Evolutionary conservation across 2,888 invertebrate species (phyloP).

Genomic region (Callyntrura guangdongensis): DNA sequence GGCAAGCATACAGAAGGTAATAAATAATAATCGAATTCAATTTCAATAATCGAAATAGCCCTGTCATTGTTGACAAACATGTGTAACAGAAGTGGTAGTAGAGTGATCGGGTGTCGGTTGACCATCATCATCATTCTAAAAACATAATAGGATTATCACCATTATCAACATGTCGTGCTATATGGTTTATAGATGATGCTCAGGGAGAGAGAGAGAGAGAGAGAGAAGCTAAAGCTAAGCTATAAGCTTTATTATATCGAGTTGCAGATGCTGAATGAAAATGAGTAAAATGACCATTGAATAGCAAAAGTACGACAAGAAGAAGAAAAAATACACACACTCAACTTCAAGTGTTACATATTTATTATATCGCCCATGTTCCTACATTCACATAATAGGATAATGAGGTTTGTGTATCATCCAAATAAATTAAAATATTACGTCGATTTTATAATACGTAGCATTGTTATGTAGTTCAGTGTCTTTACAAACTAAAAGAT

Average conservation of each 20-base stretch:
- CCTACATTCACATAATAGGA: conserved; percentile 63
- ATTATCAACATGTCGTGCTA: conserved; percentile 37
- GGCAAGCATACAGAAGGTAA: no score
- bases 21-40: conserved; percentile 43
- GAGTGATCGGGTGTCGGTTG: conserved; percentile 49
- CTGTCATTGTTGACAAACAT: conserved; percentile 46
- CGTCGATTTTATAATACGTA: conserved; percentile 25
- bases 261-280: not conserved
- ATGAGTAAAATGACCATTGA: conserved; percentile 36
- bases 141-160: conserved; percentile 4
- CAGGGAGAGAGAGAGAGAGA: no score
- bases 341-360: not conserved
- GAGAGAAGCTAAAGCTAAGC: no score
- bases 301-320: not conserved
- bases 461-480: not conserved
- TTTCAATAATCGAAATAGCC: conserved; percentile 58
- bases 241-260: no score
- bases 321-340: conserved; percentile 17
- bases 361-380: conserved; percentile 49
- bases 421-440: conserved; percentile 54
- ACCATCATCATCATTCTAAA: conserved; percentile 16
- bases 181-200: conserved; percentile 2
- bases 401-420: conserved; percentile 71
- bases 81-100: conserved; percentile 35
- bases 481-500: conserved; percentile 7